Evolutionary conservation across 35 echinoderm and acorn worm genomes (phyloP).

Genomic region (Lytechinus variegatus): DNA sequence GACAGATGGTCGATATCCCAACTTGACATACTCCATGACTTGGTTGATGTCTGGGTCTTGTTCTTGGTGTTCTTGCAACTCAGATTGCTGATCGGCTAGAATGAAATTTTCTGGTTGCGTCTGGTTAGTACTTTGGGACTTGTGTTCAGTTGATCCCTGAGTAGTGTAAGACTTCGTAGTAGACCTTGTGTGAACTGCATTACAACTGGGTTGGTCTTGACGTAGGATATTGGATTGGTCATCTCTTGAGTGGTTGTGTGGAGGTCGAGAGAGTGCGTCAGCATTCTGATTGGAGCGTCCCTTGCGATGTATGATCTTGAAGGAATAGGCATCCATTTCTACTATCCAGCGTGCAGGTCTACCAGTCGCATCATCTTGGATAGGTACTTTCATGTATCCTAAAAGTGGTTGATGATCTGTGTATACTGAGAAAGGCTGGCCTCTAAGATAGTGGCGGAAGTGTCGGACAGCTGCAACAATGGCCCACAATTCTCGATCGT

Average conservation of each 20-base stretch:
- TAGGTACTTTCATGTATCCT: slow-evolving; percentile 15
- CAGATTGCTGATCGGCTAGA: neutral
- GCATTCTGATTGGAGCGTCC: slow-evolving; percentile 43
- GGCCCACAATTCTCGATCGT: slow-evolving; percentile 67
- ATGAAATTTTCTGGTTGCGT: neutral
- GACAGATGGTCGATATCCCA: neutral
- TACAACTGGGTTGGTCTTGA: neutral
- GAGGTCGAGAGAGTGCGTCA: slow-evolving; percentile 16
- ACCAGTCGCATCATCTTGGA: slow-evolving; percentile 51
- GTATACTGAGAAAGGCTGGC: slow-evolving; percentile 49
- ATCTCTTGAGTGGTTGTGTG: neutral
- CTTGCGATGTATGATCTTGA: slow-evolving; percentile 53
- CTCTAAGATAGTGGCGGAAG: slow-evolving; percentile 70
- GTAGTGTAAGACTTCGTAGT: neutral
- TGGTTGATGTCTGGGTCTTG: neutral
- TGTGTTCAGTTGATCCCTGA: neutral
- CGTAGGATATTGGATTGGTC: neutral
- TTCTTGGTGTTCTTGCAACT: neutral
- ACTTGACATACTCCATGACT: neutral
- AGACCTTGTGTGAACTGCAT: slow-evolving; percentile 11
- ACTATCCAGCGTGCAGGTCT: slow-evolving; percentile 55
- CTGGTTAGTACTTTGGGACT: neutral
- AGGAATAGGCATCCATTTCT: slow-evolving; percentile 52
- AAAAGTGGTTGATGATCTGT: slow-evolving; percentile 69
- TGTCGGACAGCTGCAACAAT: slow-evolving; percentile 73